These are phyloP conservation scores for Chelonia mydas DNA, from an alignment of 2,797 vertebrate genomes.

Conservation along the genomic window DNA sequence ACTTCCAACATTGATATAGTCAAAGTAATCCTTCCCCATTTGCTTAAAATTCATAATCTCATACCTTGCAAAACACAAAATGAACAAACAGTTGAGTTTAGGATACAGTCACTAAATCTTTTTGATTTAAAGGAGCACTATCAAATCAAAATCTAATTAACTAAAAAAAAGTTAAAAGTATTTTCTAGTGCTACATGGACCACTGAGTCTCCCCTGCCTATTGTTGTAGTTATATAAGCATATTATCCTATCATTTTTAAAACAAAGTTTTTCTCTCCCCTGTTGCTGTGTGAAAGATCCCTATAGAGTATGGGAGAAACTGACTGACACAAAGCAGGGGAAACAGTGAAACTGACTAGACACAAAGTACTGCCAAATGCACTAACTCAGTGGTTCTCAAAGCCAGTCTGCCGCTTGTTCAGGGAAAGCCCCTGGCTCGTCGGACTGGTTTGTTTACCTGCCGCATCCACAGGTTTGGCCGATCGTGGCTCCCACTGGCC, in stretches of 20 bases:
- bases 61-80: conserved; percentile 85
- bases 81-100: conserved; percentile 24
- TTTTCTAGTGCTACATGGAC: background rate
- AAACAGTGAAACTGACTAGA: too few relatives aligned
- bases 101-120: background rate
- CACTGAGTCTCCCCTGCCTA: background rate
- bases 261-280: too few relatives aligned
- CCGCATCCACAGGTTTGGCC: too few relatives aligned
- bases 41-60: conserved; percentile 99
- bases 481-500: too few relatives aligned
- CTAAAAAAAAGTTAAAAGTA: background rate
- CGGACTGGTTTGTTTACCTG: too few relatives aligned
- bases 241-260: too few relatives aligned
- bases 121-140: background rate
- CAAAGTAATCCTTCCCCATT: conserved; percentile 97
- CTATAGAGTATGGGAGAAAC: background rate
- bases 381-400: too few relatives aligned
- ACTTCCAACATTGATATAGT: conserved; percentile 96
- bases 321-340: background rate
- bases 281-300: too few relatives aligned
- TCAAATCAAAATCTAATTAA: background rate
- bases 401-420: too few relatives aligned
- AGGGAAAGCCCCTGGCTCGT: too few relatives aligned
- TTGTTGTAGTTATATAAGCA: background rate
- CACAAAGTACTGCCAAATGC: too few relatives aligned